These are phyloP conservation scores for Papilio elwesi DNA, from an alignment of 2,888 invertebrate species.

Conservation along the genomic window DNA sequence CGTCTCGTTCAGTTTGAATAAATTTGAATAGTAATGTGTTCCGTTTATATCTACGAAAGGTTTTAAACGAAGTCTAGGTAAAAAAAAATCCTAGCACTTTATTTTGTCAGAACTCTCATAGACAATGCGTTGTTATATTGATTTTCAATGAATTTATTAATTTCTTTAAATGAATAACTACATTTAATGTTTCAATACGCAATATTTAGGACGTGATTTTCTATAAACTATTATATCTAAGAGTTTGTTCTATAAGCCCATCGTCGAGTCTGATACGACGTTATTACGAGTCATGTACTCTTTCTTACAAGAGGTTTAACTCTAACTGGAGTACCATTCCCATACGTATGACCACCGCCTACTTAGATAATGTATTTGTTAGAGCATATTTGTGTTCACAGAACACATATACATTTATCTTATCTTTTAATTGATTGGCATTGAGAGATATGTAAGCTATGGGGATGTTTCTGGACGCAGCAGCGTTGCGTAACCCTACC, in stretches of 20 bases:
- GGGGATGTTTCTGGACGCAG: slow-evolving; percentile 67
- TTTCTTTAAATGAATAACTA: background rate
- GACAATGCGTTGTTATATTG: background rate
- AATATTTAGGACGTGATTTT: background rate
- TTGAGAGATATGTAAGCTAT: slow-evolving; percentile 51
- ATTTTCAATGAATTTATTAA: background rate
- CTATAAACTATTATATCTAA: background rate
- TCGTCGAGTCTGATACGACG: background rate
- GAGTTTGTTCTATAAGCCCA: background rate
- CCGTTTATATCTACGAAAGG: slow-evolving; percentile 46
- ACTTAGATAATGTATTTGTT: background rate
- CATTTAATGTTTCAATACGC: background rate
- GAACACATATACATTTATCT: slow-evolving; percentile 18
- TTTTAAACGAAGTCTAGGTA: slow-evolving; percentile 11
- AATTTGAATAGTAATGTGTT: slow-evolving; percentile 59
- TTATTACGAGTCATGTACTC: background rate
- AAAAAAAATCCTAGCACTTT: slow-evolving; percentile 1
- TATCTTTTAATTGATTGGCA: slow-evolving; percentile 31
- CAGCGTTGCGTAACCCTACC: slow-evolving; percentile 71
- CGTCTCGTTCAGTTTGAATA: slow-evolving; percentile 57
- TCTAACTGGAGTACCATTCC: background rate
- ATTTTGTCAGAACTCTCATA: background rate
- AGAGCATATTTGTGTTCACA: slow-evolving; percentile 7
- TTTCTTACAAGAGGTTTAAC: background rate
- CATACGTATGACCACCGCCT: background rate